These are phyloP conservation scores for Drosophila sp. DNA, from an alignment of 1,140 invertebrate species.

Conservation along the genomic window DNA sequence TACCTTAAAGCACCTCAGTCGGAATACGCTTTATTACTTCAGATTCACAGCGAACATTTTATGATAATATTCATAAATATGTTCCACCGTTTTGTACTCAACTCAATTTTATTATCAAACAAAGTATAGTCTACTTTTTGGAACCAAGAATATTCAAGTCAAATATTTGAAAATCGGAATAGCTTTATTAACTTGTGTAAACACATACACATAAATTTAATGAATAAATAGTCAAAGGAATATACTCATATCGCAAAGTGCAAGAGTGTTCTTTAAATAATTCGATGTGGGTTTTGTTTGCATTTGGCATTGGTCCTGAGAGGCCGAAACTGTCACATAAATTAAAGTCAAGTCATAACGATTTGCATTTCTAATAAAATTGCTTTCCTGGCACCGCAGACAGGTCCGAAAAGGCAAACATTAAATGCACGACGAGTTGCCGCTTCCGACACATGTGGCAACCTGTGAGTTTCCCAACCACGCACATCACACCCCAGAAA, in stretches of 20 bases:
- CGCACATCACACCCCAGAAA: background rate
- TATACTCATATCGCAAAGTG: background rate
- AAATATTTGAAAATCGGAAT: background rate
- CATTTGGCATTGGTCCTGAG: background rate
- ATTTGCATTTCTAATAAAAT: conserved; percentile 72
- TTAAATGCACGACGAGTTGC: conserved; percentile 57
- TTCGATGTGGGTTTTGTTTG: conserved; percentile 8
- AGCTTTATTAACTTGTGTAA: background rate
- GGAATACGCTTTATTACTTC: conserved; percentile 1
- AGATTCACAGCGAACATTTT: background rate
- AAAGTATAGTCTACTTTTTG: background rate
- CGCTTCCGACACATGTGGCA: conserved; percentile 28
- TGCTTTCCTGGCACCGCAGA: background rate
- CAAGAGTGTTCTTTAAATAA: background rate
- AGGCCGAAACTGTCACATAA: conserved; percentile 33
- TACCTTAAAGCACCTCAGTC: background rate
- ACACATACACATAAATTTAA: conserved; percentile 1
- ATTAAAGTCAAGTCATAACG: conserved; percentile 50
- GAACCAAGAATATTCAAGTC: too few relatives aligned
- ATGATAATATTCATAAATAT: background rate
- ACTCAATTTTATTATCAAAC: background rate
- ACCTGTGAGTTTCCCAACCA: conserved; percentile 3
- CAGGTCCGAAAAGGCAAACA: conserved; percentile 42
- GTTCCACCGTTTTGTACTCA: background rate
- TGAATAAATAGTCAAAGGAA: conserved; percentile 5